Conservation (phyloP, 2,888 invertebrate species). For the Leptinotarsa juncta region DNA sequence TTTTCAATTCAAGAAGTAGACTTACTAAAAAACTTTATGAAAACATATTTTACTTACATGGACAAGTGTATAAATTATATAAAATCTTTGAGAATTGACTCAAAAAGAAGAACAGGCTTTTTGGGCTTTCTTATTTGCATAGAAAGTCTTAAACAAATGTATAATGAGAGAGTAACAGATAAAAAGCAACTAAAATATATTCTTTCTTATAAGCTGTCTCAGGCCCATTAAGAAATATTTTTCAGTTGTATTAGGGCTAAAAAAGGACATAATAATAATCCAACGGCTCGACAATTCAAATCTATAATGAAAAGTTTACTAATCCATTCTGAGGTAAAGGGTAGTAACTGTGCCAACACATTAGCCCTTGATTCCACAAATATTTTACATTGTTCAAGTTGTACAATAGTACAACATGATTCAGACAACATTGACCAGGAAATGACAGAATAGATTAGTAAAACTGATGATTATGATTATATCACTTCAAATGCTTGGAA, state of each 20-base stretch:
- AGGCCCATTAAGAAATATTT: constrained; percentile 36
- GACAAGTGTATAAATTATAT: constrained; percentile 16
- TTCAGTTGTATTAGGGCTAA: constrained; percentile 28
- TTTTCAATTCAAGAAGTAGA: constrained; percentile 26
- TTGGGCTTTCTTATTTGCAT: constrained; percentile 40
- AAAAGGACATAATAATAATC: constrained; percentile 38
- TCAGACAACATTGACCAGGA: not conserved
- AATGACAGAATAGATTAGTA: not conserved
- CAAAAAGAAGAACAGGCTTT: constrained; percentile 35
- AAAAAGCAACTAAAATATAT: constrained; percentile 30
- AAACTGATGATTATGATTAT: too few relatives aligned
- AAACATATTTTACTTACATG: constrained; percentile 18
- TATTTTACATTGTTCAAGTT: constrained; percentile 27
- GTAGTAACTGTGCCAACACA: constrained; percentile 29
- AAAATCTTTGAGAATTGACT: not conserved
- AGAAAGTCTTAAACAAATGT: constrained; percentile 32
- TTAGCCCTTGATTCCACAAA: constrained; percentile 25
- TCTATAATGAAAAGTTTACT: constrained; percentile 30
- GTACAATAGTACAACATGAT: not conserved
- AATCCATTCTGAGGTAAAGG: constrained; percentile 27
- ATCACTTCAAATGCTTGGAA: too few relatives aligned
- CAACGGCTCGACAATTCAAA: constrained; percentile 35
- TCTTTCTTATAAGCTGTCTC: constrained; percentile 32
- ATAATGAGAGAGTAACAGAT: constrained; percentile 26
- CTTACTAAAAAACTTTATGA: constrained; percentile 27